Evolutionary conservation across 2,888 invertebrate genomes (phyloP).

Genomic region (Mimachlamys varia): DNA sequence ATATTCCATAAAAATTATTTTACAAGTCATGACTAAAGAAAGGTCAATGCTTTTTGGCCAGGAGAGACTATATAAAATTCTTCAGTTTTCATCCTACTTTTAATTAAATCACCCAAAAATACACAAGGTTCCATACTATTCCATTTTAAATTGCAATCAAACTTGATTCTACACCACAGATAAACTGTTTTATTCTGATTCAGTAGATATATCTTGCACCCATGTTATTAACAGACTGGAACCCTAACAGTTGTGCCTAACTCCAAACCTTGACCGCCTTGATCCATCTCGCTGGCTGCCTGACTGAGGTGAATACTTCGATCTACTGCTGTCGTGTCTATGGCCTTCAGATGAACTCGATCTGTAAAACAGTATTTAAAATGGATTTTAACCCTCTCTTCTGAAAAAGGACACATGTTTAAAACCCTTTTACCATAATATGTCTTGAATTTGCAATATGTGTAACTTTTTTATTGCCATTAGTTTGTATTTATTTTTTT

Average conservation of each 20-base stretch:
- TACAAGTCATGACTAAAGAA: no score
- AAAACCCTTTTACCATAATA: background rate
- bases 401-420: background rate
- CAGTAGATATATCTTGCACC: background rate
- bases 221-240: background rate
- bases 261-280: slow-evolving; percentile 67
- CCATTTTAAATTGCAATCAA: no score
- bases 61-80: no score
- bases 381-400: background rate
- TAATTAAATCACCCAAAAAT: no score
- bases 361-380: background rate
- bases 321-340: background rate
- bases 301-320: slow-evolving; percentile 43
- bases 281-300: slow-evolving; percentile 46
- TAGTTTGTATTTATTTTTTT: background rate
- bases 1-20: no score
- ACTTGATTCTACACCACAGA: no score
- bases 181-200: background rate
- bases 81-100: no score
- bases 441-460: background rate
- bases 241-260: background rate
- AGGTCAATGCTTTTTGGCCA: no score
- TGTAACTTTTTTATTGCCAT: no score
- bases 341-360: background rate
- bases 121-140: no score